Conservation (phyloP, 2,888 invertebrate species). For the Lasioglossum vierecki region DNA sequence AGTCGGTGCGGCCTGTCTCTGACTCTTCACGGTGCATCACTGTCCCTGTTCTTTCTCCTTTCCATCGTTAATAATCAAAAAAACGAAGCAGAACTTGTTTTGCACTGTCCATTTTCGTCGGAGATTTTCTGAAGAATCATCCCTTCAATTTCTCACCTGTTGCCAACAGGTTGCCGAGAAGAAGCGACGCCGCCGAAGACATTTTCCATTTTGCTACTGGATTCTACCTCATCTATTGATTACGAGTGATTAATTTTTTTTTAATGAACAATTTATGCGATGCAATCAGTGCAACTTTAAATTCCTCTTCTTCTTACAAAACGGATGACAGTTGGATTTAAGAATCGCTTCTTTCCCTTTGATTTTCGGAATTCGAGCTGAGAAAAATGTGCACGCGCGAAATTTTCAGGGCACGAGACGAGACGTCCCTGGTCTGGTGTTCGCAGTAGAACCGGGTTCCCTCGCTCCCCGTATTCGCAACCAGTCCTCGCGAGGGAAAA, state of each 20-base stretch:
- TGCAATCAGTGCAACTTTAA: too few species aligned
- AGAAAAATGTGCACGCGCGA: not conserved
- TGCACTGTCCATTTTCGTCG: not conserved
- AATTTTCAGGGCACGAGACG: not conserved
- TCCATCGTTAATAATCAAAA: not conserved
- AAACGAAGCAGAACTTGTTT: not conserved
- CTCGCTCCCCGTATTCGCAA: conserved; percentile 70
- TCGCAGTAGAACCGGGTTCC: conserved; percentile 65
- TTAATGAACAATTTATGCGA: too few species aligned
- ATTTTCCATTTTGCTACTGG: not conserved
- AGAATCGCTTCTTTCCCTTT: not conserved
- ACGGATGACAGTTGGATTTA: not conserved
- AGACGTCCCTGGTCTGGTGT: not conserved
- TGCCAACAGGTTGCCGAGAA: not conserved
- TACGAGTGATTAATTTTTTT: too few species aligned
- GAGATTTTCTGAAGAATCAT: not conserved
- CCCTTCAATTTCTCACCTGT: not conserved
- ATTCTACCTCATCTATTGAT: too few species aligned
- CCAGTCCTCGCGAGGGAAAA: conserved; percentile 76
- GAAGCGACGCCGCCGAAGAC: not conserved
- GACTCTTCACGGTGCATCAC: not conserved
- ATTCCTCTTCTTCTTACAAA: not conserved
- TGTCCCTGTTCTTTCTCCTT: not conserved
- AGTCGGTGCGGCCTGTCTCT: not conserved
- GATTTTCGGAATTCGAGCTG: not conserved